A percentile compares a stretch with the other conserved stretches of the same genome.
Conservation (phyloP, 1,140 invertebrate genomes). For the Portunus trituberculatus region DNA sequence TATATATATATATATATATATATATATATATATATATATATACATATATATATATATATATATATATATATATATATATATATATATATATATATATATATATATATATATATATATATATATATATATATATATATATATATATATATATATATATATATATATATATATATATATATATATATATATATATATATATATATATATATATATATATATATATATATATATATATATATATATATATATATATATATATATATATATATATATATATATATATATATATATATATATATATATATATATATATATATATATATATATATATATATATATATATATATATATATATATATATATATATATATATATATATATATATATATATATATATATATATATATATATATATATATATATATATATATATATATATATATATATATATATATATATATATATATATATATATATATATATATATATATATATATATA, state of each 20-base stretch:
- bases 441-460: conserved; percentile 14
- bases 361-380: neutral
- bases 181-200: too few relatives aligned
- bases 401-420: too few relatives aligned
- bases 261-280: neutral
- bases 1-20: too few relatives aligned
- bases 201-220: too few relatives aligned
- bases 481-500: too few relatives aligned
- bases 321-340: neutral
- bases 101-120: too few relatives aligned
- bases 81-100: too few relatives aligned
- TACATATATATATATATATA: conserved; percentile 5
- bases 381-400: too few relatives aligned
- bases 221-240: neutral
- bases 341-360: conserved; percentile 6
- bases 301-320: too few relatives aligned
- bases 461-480: neutral
- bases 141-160: conserved; percentile 34
- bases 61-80: conserved; percentile 5
- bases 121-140: too few relatives aligned
- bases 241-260: conserved; percentile 29
- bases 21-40: too few relatives aligned
- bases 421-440: neutral
- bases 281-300: too few relatives aligned
- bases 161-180: neutral